phyloP scores from a whole-genome alignment of 2,113 vertebrate genomes.

The Hippocampus barbouri region DNA sequence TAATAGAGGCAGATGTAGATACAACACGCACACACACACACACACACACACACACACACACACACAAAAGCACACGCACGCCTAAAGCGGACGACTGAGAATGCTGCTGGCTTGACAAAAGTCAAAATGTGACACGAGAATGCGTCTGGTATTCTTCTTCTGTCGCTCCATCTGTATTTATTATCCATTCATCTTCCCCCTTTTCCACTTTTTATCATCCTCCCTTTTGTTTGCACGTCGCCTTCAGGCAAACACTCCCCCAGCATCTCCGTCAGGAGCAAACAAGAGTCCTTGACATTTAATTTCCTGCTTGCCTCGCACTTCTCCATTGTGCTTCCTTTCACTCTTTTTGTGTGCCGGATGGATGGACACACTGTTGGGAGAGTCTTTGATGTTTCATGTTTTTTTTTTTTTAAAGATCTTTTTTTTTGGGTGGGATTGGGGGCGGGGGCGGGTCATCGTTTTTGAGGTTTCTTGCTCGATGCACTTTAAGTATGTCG shows the following conservation, averaged over 20 bases:
- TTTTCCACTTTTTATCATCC: slow-evolving; percentile 46
- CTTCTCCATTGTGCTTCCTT: slow-evolving; percentile 62
- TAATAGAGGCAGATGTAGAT: slow-evolving; percentile 53
- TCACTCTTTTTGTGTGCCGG: slow-evolving; percentile 39
- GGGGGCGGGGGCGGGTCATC: neutral
- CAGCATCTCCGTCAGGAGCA: slow-evolving; percentile 73
- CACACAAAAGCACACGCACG: neutral
- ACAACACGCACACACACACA: slow-evolving; percentile 9
- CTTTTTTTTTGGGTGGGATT: neutral
- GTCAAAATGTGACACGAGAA: slow-evolving; percentile 36
- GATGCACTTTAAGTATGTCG: neutral
- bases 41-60: slow-evolving; percentile 20
- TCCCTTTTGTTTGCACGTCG: slow-evolving; percentile 24
- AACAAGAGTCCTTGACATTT: slow-evolving; percentile 78
- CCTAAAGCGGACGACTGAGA: slow-evolving; percentile 13
- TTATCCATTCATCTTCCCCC: slow-evolving; percentile 24
- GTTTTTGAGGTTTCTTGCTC: slow-evolving; percentile 10
- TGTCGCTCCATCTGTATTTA: slow-evolving; percentile 42
- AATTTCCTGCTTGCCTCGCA: slow-evolving; percentile 73
- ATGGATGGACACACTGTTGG: slow-evolving; percentile 42
- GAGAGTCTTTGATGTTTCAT: slow-evolving; percentile 26
- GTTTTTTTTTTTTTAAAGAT: neutral
- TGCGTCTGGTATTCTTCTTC: slow-evolving; percentile 38
- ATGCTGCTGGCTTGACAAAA: slow-evolving; percentile 31
- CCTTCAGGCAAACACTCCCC: slow-evolving; percentile 63